A percentile compares a stretch with the other conserved stretches of the same genome.
Evolutionary conservation across 2,888 invertebrate genomes (phyloP).

Genomic region (Eupeodes luniger): DNA sequence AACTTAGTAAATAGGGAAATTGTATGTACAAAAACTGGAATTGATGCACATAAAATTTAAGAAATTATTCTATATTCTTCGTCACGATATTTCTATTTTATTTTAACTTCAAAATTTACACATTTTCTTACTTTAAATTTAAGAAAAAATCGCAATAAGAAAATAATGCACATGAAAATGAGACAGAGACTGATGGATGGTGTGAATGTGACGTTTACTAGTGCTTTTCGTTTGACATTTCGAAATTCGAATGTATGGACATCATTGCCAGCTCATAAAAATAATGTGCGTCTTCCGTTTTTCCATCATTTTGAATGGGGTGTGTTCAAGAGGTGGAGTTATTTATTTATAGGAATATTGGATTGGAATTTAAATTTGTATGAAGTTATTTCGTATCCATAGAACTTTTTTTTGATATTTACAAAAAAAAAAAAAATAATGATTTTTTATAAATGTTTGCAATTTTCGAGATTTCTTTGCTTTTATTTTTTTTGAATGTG

Average conservation of each 20-base stretch:
- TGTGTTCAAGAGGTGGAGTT: slow-evolving; percentile 42
- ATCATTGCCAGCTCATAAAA: slow-evolving; percentile 45
- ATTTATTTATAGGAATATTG: no score
- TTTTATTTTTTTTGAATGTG: no score
- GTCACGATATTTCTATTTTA: not conserved
- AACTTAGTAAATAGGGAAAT: not conserved
- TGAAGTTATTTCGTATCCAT: no score
- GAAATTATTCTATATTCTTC: not conserved
- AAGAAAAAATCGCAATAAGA: not conserved
- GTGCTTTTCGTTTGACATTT: slow-evolving; percentile 19
- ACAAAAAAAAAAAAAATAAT: no score
- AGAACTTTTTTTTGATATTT: no score
- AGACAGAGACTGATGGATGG: slow-evolving; percentile 41
- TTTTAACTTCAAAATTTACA: slow-evolving; percentile 13
- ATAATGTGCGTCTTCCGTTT: not conserved
- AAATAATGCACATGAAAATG: slow-evolving; percentile 32
- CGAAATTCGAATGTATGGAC: slow-evolving; percentile 34
- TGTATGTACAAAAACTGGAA: not conserved
- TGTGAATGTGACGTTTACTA: not conserved
- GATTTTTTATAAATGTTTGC: no score
- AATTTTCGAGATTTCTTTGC: no score
- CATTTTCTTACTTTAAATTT: not conserved
- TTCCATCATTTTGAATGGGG: slow-evolving; percentile 13
- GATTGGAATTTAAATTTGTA: no score
- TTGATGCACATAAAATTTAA: not conserved